Conservation (phyloP, 2,888 invertebrate genomes). For the Girardia tigrina region DNA sequence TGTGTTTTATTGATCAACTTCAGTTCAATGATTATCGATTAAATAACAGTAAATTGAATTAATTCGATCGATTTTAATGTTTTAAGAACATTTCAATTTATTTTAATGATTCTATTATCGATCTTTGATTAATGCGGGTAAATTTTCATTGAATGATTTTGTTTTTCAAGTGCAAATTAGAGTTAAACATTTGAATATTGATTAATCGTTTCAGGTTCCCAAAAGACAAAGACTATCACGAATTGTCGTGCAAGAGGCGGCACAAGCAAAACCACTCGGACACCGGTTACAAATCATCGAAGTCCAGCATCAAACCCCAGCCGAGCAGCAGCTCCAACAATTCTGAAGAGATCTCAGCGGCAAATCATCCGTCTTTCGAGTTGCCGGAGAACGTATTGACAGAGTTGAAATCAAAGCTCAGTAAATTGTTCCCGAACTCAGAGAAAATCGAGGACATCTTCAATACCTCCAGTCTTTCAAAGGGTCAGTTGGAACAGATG, state of each 20-base stretch:
- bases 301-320: background rate
- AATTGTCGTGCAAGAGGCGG: slow-evolving; percentile 93
- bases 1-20: too few relatives aligned
- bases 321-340: background rate
- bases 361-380: background rate
- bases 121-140: too few relatives aligned
- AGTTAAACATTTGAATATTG: too few relatives aligned
- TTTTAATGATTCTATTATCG: too few relatives aligned
- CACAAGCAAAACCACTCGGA: slow-evolving; percentile 49
- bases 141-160: too few relatives aligned
- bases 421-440: background rate
- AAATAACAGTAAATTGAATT: too few relatives aligned
- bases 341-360: background rate
- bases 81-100: too few relatives aligned
- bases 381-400: background rate
- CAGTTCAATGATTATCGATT: too few relatives aligned
- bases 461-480: background rate
- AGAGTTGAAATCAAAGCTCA: background rate
- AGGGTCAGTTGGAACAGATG: background rate
- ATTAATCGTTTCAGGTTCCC: slow-evolving; percentile 56
- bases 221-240: slow-evolving; percentile 94
- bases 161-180: too few relatives aligned
- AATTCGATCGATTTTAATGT: too few relatives aligned
- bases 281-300: background rate
- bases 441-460: background rate